Evolutionary conservation across 2,113 vertebrate genomes (phyloP).

Genomic region (Prionailurus bengalensis): DNA sequence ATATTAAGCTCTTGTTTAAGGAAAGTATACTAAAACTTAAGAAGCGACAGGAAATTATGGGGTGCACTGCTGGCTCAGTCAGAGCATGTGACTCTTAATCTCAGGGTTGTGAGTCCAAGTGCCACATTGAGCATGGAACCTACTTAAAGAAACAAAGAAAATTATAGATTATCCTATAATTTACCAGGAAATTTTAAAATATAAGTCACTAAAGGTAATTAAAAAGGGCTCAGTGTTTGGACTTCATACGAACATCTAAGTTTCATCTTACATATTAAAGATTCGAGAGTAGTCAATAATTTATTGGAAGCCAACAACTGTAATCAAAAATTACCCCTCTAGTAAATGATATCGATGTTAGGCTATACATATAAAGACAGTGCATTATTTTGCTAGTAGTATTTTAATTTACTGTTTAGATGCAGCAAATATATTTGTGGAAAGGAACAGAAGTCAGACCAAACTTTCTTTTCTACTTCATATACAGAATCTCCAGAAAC

Average conservation of each 20-base stretch:
- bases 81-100: no score
- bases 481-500: constrained; percentile 15
- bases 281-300: neutral
- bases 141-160: neutral
- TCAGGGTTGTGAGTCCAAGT: no score
- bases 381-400: neutral
- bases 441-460: neutral
- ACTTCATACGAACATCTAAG: neutral
- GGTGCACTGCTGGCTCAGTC: no score
- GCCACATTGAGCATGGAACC: no score
- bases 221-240: neutral
- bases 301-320: neutral
- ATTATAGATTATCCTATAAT: neutral
- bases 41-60: neutral
- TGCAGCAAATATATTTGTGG: neutral
- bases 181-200: neutral
- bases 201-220: neutral
- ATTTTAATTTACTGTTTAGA: neutral
- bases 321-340: neutral
- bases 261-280: neutral
- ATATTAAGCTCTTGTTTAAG: neutral
- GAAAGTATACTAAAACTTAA: neutral
- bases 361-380: neutral
- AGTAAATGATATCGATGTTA: neutral
- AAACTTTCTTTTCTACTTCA: constrained; percentile 17